Base-by-base conservation (phyloP, 2,797 vertebrate genomes). In the Myoxocephalus aenaeus region DNA sequence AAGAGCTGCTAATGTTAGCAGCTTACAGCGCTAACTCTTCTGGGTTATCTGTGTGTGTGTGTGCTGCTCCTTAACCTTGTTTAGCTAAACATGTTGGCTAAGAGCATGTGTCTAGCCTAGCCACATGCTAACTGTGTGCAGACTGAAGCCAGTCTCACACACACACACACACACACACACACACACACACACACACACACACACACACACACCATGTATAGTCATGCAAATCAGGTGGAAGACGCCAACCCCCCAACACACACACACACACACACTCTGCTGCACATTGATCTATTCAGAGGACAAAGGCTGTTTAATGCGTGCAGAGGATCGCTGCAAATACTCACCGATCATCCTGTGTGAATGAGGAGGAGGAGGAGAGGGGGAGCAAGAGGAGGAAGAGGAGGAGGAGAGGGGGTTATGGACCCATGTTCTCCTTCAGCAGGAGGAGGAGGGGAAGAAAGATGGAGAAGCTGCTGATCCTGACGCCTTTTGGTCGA, bases 261-360 rank as follows among this genome's bases (percentile, higher is more conserved):
- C 25, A 9, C 32, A 38, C 63, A 70, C 63, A 73, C 36, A 65
- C 46, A 22, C 63, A n/a, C 50, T 65, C 75, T 62, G 77, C 81
- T 78, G 83, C 61, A 57, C 7, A 53, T 72, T 64, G 27, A 20
- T 82, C 42, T 42, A 59, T 48, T 72, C 58, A 74, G 72, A 86
- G 77, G 86, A 93, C 93, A 93, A 94, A 94, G 90, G 80, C 78
- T 69, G 73, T 71, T 27, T 61, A 54, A 84, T 71, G 79, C 69
- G 84, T 71, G 79, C 70, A 87, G 75, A 68, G 67, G 34, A 73
- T 77, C 57, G 34, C 57, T 58, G 75, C 29, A 69, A 64, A 88
- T 63, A 93, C 93, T 95, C 91, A 95, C 94, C 86, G 20, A 91
- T 75, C 93, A 93, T 94, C 82, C 79, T 87, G 86, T 68, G 48